phyloP scores from a whole-genome alignment of 2,113 vertebrate genomes.

The Alligator mississippiensis region DNA sequence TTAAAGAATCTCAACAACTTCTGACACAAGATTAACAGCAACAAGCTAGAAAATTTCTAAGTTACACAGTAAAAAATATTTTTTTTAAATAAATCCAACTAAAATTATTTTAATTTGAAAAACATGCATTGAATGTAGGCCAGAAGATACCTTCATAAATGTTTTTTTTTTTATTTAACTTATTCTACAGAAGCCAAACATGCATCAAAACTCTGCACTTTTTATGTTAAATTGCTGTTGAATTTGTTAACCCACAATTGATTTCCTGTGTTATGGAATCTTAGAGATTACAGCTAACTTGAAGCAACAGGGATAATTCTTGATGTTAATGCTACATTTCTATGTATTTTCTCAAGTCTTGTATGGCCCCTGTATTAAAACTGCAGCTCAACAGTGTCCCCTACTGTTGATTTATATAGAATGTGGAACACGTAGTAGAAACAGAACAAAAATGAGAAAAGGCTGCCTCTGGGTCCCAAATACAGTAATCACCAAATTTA shows the following conservation, averaged over 20 bases:
- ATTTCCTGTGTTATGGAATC: constrained; percentile 85
- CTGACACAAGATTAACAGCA: neutral
- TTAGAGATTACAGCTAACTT: constrained; percentile 78
- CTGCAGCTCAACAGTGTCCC: constrained; percentile 93
- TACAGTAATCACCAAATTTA: neutral
- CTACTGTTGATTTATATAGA: constrained; percentile 75
- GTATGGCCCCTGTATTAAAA: neutral
- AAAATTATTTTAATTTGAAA: constrained; percentile 41
- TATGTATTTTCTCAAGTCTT: constrained; percentile 49
- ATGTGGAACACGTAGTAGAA: neutral
- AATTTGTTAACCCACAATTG: constrained; percentile 83
- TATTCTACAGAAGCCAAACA: constrained; percentile 73
- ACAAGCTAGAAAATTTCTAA: neutral
- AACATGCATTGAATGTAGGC: neutral
- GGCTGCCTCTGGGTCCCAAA: neutral
- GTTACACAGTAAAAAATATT: neutral
- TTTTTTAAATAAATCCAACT: neutral
- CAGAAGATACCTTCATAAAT: constrained; percentile 41
- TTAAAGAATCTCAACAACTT: neutral
- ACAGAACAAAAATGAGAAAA: rapidly evolving
- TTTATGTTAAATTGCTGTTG: constrained; percentile 83
- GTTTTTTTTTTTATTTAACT: constrained; percentile 56
- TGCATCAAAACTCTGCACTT: constrained; percentile 70
- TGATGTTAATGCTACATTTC: constrained; percentile 75
- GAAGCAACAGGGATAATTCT: constrained; percentile 82